Evolutionary conservation across 2,888 invertebrate species (phyloP), one percentile per base, ranked within the genome.

Genomic region (Agriotes lineatus): DNA sequence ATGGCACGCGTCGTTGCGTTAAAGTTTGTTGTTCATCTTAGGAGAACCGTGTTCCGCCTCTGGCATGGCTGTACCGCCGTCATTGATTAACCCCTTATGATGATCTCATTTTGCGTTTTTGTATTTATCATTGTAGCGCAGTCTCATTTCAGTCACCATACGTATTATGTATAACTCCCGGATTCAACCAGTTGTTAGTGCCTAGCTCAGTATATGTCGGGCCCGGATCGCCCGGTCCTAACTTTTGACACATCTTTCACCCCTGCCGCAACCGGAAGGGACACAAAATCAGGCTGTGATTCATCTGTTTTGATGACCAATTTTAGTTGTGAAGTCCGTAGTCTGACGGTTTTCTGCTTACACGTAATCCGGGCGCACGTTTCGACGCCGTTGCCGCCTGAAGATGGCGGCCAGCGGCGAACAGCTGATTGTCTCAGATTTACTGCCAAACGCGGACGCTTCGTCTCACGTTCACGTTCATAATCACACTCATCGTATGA

Each of bases 211-310:
- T 81, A 81, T n/a, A n/a, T 78, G 77, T 78, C 75, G 72, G 74
- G 76, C 73, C 77, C 75, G 72, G 74, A 70, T 73, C 71, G 74
- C 72, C 74, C 74, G 74, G 74, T 74, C 69, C 70, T 75, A 76
- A 75, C 72, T 79, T 77, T 78, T 75, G 77, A 77, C 77, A 75
- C 72, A 74, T 72, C 71, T 72, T 62, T 14, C 30, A 59, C 72
- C 70, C 72, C 73, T 66, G 67, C 73, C 71, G 44, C 62, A 12
- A 45, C 52, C 61, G 72, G 80, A 79, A 79, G 82, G 82, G 79
- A 83, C 81, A 83, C 83, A 85, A 85, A 85, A 84, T 83, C 85
- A 85, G 85, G 85, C 85, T 85, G 85, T 85, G 85, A 85, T 85
- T 85, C 84, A 83, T 83, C 84, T 80, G 77, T 83, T n/a, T 83